Base-by-base conservation (phyloP, 2,888 invertebrate genomes). In the Hirudinaria manillensis region DNA sequence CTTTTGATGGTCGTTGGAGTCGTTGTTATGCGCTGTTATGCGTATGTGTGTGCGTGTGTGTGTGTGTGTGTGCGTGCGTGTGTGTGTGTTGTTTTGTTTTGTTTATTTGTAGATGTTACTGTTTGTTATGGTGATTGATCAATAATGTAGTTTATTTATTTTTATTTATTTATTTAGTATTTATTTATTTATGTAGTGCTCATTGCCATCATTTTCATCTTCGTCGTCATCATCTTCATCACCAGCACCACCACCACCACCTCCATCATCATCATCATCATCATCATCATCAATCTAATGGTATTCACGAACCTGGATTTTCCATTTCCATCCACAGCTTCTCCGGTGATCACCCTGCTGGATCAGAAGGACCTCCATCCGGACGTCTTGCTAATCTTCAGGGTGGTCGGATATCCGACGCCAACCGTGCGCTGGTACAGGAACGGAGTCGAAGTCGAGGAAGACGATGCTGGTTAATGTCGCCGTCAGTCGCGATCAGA, bases 251-350 rank as follows among this genome's bases (percentile, higher is more conserved):
- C 45, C 70, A 70, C 70, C 70, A n/a, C 56, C 56, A 72, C 53
- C 72, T 6, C 53, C 72, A 72, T 55, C 51, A 72, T 55, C 72
- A 55, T 53, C 72, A 24, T 53, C 72, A 72, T 72, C 51, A 72
- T 72, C 72, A 55, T 72, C 72, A 72, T 72, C 53, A 72, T 72
- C 53, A 53, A 24, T 53, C 38, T 32, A 53, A 19, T 24, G 19
- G 10, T 65, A 24, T 65, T 24, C 24, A 21, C 10, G 24, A 65
- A 65, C 24, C 13, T 67, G 34, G 21, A 67, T 4, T 7, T 67
- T 68, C 10, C n/a, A 10, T 6, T 21, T 34, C 34, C 6, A n/a
- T 68, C 36, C 10, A 10, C 68, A 68, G 68, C 34, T 34, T 32
- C 36, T 32, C 68, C 68, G 32, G 7, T 34, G 13, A 36, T 68